Evolutionary conservation across 2,888 invertebrate species (phyloP), one percentile per base, ranked within the genome.

Genomic region (Agrenia bidenticulata): DNA sequence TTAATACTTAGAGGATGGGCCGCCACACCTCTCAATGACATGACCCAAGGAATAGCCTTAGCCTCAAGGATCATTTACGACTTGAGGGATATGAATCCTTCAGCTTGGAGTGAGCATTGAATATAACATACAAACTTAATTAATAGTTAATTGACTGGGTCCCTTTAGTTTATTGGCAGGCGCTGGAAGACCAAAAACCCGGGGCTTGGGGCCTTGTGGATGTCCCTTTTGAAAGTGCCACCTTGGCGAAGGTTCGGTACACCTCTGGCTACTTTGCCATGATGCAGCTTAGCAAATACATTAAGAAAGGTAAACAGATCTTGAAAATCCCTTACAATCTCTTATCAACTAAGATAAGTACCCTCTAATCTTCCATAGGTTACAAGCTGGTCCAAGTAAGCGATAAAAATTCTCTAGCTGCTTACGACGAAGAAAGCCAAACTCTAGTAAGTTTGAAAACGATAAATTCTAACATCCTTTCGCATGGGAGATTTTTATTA

Each of bases 121-220:
- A 53, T 41, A 21, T 45, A 49, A 21, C 9, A 17, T 49, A 7
- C 11, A 49, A 17, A 11, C n/a, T 19, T 7, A 49, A 11, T 49
- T 49, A 49, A 19, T 49, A 7, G 17, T 17, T 13, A 49, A 49
- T 49, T 17, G 15, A 21, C 23, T 53, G 49, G n/a, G 49, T 49
- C n/a, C n/a, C n/a, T 45, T 21, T 26, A 75, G 75, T 73, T 26
- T 75, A 75, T 32, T 75, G 75, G 75, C 75, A 75, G 72, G 74
- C 49, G 13, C 62, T 75, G 63, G 75, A 75, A 61, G 73, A 72
- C 39, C 70, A 68, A 37, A 17, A 53, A 11, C 54, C 58, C 2
- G 69, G 69, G n/a, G 64, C 57, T 21, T 75, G 75, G 75, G 74
- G 75, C 1, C 63, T 75, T n/a, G 23, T 75, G 2, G 68, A 69